Evolutionary conservation across 2,888 invertebrate genomes (phyloP).

Genomic region (Spodoptera picta): DNA sequence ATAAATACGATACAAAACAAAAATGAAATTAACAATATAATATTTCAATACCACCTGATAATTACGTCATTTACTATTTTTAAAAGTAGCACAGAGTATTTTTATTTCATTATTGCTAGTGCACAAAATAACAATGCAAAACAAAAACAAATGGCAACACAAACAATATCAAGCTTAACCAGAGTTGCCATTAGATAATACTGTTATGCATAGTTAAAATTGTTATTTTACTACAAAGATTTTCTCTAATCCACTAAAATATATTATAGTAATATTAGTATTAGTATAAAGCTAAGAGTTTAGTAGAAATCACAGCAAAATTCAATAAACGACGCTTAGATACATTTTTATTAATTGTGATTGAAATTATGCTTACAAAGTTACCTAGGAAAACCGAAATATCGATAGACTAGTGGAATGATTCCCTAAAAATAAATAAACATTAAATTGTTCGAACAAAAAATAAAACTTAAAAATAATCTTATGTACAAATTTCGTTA

Average conservation of each 20-base stretch:
- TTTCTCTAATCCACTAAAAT: slow-evolving; percentile 34
- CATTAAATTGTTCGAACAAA: slow-evolving; percentile 69
- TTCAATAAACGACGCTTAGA: slow-evolving; percentile 63
- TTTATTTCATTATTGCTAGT: slow-evolving; percentile 39
- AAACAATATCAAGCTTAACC: slow-evolving; percentile 12
- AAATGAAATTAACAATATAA: slow-evolving; percentile 22
- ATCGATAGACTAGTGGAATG: slow-evolving; percentile 72
- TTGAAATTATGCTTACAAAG: slow-evolving; percentile 56
- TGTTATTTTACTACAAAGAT: slow-evolving; percentile 22
- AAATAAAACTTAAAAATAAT: slow-evolving; percentile 48
- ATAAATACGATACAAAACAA: slow-evolving; percentile 28
- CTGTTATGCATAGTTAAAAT: slow-evolving; percentile 19
- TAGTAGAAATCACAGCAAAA: slow-evolving; percentile 84
- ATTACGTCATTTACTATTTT: slow-evolving; percentile 38
- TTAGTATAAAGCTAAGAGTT: slow-evolving; percentile 55
- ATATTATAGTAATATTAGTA: slow-evolving; percentile 47
- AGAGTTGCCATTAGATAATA: slow-evolving; percentile 19
- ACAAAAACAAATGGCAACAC: slow-evolving; percentile 33
- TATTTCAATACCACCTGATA: slow-evolving; percentile 34
- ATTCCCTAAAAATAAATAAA: slow-evolving; percentile 64
- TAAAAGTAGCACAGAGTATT: slow-evolving; percentile 55
- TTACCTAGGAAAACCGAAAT: slow-evolving; percentile 55
- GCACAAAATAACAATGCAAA: slow-evolving; percentile 35
- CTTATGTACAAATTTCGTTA: slow-evolving; percentile 64
- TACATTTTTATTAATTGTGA: slow-evolving; percentile 55